These are phyloP conservation scores for Drosophila glabriapex DNA, from an alignment of 2,888 invertebrate species.

Conservation along the genomic window DNA sequence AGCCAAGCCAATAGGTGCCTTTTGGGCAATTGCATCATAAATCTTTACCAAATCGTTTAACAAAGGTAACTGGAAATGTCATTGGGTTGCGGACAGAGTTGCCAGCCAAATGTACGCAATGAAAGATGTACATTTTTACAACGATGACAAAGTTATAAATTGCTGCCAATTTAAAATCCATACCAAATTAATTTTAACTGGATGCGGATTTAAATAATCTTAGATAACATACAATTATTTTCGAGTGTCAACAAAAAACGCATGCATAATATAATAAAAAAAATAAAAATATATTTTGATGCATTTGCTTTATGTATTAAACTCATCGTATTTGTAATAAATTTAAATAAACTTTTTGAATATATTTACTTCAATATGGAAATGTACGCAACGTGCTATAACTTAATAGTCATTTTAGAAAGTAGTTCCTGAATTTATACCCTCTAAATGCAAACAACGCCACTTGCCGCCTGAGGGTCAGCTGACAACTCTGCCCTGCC, in stretches of 20 bases:
- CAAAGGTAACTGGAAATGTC: constrained; percentile 52
- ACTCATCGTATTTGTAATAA: neutral
- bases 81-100: constrained; percentile 31
- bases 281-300: neutral
- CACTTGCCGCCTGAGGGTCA: neutral
- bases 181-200: neutral
- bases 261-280: neutral
- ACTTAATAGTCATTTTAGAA: neutral
- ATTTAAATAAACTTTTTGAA: neutral
- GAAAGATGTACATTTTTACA: neutral
- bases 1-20: constrained; percentile 41
- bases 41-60: constrained; percentile 67
- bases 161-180: neutral
- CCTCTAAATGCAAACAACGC: neutral
- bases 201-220: neutral
- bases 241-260: neutral
- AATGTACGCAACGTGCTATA: neutral
- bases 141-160: neutral
- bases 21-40: constrained; percentile 80
- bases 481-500: constrained; percentile 37
- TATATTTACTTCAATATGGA: neutral
- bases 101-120: neutral
- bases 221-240: neutral
- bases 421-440: neutral
- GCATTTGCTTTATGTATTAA: neutral